A percentile compares a stretch with the other conserved stretches of the same genome.
Evolutionary conservation across 2,797 vertebrate species (phyloP).

Genomic region (Halcyon smyrnensis): DNA sequence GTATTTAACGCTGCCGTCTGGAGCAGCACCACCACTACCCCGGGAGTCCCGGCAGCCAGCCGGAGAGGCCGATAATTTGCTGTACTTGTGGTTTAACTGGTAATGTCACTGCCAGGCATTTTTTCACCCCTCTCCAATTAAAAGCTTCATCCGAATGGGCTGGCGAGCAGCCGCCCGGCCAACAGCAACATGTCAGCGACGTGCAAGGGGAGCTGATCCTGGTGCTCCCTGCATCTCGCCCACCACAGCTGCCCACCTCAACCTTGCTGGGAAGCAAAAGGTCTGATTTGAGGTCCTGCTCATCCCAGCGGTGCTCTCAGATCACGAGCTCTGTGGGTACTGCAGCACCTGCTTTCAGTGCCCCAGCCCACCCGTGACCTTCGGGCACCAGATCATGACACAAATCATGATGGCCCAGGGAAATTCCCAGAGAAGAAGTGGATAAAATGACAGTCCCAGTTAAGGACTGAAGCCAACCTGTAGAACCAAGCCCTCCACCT

Average conservation of each 20-base stretch:
- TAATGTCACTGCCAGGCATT: constrained; percentile 39
- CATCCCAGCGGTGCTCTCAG: rapidly evolving
- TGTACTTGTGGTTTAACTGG: constrained; percentile 10
- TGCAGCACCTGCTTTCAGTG: background rate
- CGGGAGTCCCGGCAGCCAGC: background rate
- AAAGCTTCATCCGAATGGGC: background rate
- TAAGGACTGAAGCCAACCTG: background rate
- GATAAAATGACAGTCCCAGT: background rate
- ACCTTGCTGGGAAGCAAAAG: rapidly evolving
- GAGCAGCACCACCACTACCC: background rate
- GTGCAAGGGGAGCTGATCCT: background rate
- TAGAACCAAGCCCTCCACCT: background rate
- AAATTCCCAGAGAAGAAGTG: background rate
- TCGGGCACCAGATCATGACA: rapidly evolving
- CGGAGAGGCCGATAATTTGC: background rate
- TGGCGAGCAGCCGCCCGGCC: background rate
- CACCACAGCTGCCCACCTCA: rapidly evolving
- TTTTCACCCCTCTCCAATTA: constrained; percentile 44
- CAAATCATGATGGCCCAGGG: rapidly evolving
- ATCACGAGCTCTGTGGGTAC: background rate
- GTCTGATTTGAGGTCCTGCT: background rate
- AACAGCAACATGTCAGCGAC: background rate
- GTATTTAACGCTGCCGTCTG: background rate
- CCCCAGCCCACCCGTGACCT: background rate
- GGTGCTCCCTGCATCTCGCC: background rate